These are phyloP conservation scores for Stichodactyla mertensii DNA, from an alignment of 64 coral and sea anemone genomes.

Conservation along the genomic window DNA sequence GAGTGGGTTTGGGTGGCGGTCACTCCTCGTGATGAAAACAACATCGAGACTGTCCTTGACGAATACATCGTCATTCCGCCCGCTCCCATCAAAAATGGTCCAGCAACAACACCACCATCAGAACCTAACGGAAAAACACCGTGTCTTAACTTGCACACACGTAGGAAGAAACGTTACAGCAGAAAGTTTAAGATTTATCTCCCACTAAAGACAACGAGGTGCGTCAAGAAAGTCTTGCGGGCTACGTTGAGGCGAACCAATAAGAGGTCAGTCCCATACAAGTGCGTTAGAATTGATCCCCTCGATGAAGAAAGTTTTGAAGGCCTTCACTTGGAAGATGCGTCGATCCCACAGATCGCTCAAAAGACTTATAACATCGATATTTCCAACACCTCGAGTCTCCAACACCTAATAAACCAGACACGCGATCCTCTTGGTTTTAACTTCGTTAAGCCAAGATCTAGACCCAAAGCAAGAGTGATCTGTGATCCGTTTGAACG, in stretches of 20 bases:
- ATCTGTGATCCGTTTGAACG: background rate
- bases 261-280: background rate
- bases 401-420: background rate
- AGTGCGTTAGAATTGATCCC: background rate
- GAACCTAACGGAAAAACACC: background rate
- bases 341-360: background rate
- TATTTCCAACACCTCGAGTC: background rate
- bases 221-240: background rate
- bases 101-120: background rate
- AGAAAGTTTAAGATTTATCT: background rate
- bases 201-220: background rate
- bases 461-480: background rate
- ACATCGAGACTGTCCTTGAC: background rate
- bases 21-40: background rate
- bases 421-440: background rate
- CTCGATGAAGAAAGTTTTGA: background rate
- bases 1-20: conserved; percentile 7
- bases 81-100: background rate
- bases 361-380: no score
- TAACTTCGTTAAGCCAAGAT: background rate
- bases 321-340: background rate
- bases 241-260: background rate
- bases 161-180: background rate
- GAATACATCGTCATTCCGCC: background rate
- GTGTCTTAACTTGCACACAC: background rate